Percentiles rank a stretch among this genome's conserved stretches.
phyloP scores from a whole-genome alignment of 2,113 vertebrate species.

The Stercorarius parasiticus region DNA sequence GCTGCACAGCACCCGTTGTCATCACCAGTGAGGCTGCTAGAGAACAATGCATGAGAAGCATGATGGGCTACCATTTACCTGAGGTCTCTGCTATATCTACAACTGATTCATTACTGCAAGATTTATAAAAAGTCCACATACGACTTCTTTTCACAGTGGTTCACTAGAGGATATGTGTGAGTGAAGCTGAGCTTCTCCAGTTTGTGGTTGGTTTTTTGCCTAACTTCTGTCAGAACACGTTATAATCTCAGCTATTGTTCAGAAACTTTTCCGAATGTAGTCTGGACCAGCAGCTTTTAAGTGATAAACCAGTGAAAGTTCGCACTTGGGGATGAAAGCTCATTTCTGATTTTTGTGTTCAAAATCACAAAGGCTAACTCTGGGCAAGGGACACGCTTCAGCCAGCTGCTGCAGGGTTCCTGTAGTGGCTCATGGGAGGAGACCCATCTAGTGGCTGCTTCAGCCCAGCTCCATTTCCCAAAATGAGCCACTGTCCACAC shows the following conservation, averaged over 20 bases:
- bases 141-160: background rate
- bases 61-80: background rate
- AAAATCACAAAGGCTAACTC: background rate
- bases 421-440: background rate
- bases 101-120: background rate
- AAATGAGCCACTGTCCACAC: background rate
- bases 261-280: background rate
- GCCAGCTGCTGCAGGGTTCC: fast-evolving
- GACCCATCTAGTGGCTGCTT: background rate
- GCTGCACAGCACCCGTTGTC: background rate
- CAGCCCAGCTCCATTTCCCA: background rate
- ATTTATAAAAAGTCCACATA: background rate
- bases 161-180: background rate
- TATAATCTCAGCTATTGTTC: background rate
- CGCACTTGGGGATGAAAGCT: background rate
- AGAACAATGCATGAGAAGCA: background rate
- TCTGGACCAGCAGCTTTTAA: background rate
- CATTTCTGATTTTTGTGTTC: background rate
- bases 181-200: background rate
- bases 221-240: background rate
- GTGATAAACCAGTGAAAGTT: background rate
- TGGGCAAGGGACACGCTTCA: background rate
- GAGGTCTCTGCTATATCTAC: background rate
- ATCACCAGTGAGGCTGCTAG: background rate
- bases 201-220: background rate